Base-by-base conservation (phyloP, 1,140 invertebrate genomes). In the Cydia pomonella region DNA sequence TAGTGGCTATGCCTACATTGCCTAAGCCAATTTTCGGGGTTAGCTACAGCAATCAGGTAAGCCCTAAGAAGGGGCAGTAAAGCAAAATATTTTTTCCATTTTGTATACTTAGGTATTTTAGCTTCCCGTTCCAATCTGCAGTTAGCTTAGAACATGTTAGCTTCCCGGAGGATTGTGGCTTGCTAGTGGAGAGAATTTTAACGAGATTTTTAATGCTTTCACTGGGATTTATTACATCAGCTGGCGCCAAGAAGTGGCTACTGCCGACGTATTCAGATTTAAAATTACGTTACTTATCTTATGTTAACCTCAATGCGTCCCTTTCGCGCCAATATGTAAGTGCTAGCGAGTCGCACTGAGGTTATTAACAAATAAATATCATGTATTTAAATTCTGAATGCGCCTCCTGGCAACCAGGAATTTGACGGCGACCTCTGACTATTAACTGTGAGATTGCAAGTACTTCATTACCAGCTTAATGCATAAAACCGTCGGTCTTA, bases 301-400 rank as follows among this genome's bases (percentile, higher is more conserved):
- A 18, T 7, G 18, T 50, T 41, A 72, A 41, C 21, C 71, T 63
- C 64, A 53, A 73, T 75, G 38, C 47, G 16, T 18, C 47, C 10
- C 44, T 21, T 27, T 73, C 38, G 13, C 41, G 75, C 69, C 59
- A 73, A 50, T 73, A 63, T 44, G 47, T 33, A 72, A 44, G 41
- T 13, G 75, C 74, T 38, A 76, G 72, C 21, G 29, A 59, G 75
- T 74, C 72, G 75, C 41, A 44, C 23, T 63, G 72, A 75, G 72
- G 69, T 73, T 73, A 73, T 74, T 78, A 74, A 59, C 77, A 29
- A 69, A 69, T 72, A 76, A 75, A 73, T 78, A 72, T 69, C 75
- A 21, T 25, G 47, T 50, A 7, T 13, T 18, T 50, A 50, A n/a
- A 18, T 13, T 18, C 6, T 18, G 47, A 50, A 50, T n/a, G 16